Evolutionary conservation across 2,113 vertebrate species (phyloP), one percentile per base, ranked within the genome.

Genomic region (Hemicordylus capensis): DNA sequence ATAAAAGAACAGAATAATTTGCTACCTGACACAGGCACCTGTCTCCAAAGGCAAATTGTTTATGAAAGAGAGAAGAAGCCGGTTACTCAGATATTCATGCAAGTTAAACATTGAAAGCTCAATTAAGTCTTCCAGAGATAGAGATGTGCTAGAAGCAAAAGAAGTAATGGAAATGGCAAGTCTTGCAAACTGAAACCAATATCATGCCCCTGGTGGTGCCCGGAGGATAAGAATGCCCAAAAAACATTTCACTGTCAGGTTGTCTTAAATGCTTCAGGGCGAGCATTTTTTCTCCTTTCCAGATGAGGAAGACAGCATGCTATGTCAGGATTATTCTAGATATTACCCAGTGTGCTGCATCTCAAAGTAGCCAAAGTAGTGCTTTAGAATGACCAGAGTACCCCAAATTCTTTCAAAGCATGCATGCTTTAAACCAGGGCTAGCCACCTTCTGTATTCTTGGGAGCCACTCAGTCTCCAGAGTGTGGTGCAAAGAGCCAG

Each of bases 1-100:
- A 81, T 63, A 37, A 80, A 90, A 87, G 73, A 72, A 88, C 37
- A 74, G 90, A 92, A 89, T 64, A 82, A 87, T 91, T 84, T 88
- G 37, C 75, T 83, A 51, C 22, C 74, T 83, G 58, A 59, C 75
- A 20, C 44, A 39, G 84, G 39, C 64, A 90, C 54, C 74, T 81
- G 63, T 80, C 87, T 85, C 90, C 80, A 86, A 34, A 83, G 44
- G 6, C 89, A 54, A 59, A 83, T 92, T 92, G 78, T 88, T 93
- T 93, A 90, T 90, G 92, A 79, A 87, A 89, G 93, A 83, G 4
- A 37, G 34, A 89, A 89, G 54, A 72, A 87, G 70, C 24, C 20
- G 69, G 37, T 90, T 88, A 88, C 61, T 92, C 78, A 64, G 44
- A 34, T 87, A 81, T 90, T 93, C 70, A 81, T 31, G 39, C 31